A percentile compares a stretch with the other conserved stretches of the same genome.
Conservation (phyloP, 23 tunicate genomes). For the Diplosoma virens region DNA sequence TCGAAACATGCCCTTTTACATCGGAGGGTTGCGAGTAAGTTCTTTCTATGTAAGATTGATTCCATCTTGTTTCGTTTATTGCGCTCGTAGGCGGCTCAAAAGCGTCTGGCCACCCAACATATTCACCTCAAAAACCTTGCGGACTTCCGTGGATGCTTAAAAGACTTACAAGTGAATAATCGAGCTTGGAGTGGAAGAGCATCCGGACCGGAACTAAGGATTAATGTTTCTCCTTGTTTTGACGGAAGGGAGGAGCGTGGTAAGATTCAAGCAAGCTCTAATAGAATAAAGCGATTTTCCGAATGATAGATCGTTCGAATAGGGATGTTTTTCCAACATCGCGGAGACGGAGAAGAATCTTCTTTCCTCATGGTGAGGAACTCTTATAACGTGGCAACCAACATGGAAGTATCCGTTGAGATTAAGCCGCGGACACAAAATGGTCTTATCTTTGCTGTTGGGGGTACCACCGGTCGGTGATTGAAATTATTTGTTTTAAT, state of each 20-base stretch:
- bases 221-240: slow-evolving; percentile 43
- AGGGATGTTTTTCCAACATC: slow-evolving; percentile 53
- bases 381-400: slow-evolving; percentile 44
- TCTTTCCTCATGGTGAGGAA: slow-evolving; percentile 36
- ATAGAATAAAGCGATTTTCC: too few species aligned
- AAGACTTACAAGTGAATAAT: slow-evolving; percentile 36
- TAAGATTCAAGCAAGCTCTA: not conserved
- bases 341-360: slow-evolving; percentile 4
- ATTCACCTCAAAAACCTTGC: slow-evolving; percentile 37
- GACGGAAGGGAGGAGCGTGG: slow-evolving; percentile 35
- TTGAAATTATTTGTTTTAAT: not conserved
- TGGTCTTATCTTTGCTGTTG: slow-evolving; percentile 64
- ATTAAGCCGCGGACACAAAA: slow-evolving; percentile 54
- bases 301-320: not conserved
- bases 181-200: slow-evolving; percentile 11
- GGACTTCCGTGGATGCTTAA: slow-evolving; percentile 73
- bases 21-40: slow-evolving; percentile 80
- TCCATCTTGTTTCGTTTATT: not conserved
- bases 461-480: slow-evolving; percentile 58
- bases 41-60: too few species aligned
- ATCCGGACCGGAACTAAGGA: not conserved
- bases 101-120: slow-evolving; percentile 23
- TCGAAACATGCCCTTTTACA: slow-evolving; percentile 50
- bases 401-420: slow-evolving; percentile 63
- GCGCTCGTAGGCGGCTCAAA: slow-evolving; percentile 34